Percentiles rank a stretch among this genome's conserved stretches.
Conservation (phyloP, 2,888 invertebrate genomes). For the Apodemia zela region DNA sequence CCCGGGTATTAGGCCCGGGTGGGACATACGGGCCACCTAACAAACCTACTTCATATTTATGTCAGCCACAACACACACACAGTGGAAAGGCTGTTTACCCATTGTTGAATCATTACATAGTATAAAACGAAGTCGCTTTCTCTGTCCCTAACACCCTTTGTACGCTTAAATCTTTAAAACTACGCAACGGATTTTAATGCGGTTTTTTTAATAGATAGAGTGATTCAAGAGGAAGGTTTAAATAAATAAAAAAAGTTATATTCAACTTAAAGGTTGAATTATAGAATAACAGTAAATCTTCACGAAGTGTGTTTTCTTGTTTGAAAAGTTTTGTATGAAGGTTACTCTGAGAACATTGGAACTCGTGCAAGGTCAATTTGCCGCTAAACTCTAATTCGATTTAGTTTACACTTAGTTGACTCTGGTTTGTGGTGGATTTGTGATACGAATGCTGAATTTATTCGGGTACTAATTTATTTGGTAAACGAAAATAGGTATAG, state of each 20-base stretch:
- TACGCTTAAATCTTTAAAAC: no score
- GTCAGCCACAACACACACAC: no score
- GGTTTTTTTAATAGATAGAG: no score
- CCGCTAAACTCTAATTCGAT: conserved; percentile 45
- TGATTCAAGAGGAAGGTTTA: no score
- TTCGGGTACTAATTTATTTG: background rate
- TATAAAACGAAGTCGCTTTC: no score
- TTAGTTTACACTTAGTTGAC: conserved; percentile 40
- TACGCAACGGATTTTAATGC: no score
- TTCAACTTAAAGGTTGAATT: background rate
- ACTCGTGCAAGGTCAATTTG: conserved; percentile 51
- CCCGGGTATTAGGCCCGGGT: no score
- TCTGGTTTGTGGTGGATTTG: conserved; percentile 24
- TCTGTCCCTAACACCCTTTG: no score
- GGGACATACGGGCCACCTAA: no score
- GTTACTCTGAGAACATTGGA: conserved; percentile 38
- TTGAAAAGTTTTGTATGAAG: conserved; percentile 19
- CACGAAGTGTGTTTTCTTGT: conserved; percentile 9
- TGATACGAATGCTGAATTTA: conserved; percentile 19
- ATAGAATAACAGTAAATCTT: background rate
- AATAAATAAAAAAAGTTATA: background rate
- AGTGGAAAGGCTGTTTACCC: no score
- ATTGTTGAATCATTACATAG: background rate
- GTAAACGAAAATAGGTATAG: background rate
- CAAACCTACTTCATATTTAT: no score